Evolutionary conservation across 2,797 vertebrate species (phyloP).

Genomic region (Micrastur ruficollis): DNA sequence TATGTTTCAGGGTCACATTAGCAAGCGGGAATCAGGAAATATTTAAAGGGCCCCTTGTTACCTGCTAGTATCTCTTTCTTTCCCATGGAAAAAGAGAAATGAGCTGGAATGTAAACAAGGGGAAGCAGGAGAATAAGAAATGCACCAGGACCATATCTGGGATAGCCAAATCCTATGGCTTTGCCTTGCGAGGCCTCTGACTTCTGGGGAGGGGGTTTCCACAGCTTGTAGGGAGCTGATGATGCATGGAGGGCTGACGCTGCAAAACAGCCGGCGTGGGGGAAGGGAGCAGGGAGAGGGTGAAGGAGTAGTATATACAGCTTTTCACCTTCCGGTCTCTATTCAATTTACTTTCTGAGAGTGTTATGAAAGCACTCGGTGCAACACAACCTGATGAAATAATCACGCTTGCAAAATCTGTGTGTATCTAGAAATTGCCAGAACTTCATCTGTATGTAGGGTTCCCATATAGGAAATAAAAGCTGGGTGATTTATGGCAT

Average conservation of each 20-base stretch:
- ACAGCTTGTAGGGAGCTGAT: conserved; percentile 46
- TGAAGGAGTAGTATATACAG: background rate
- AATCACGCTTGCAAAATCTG: conserved; percentile 53
- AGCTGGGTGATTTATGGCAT: conserved; percentile 66
- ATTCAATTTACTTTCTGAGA: background rate
- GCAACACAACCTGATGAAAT: conserved; percentile 48
- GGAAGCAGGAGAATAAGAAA: conserved; percentile 1
- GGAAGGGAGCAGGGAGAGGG: background rate
- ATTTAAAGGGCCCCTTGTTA: conserved; percentile 31
- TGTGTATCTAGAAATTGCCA: conserved; percentile 9
- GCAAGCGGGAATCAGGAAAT: background rate
- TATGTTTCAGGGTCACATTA: background rate
- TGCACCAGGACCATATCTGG: conserved; percentile 12
- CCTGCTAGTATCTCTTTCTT: conserved; percentile 35
- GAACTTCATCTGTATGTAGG: conserved; percentile 40
- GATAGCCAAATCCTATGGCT: conserved; percentile 48
- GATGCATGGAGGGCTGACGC: conserved; percentile 62
- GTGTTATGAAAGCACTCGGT: conserved; percentile 28
- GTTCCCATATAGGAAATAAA: conserved; percentile 59
- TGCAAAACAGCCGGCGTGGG: conserved; percentile 1
- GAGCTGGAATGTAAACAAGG: conserved; percentile 33
- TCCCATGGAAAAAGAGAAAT: conserved; percentile 47
- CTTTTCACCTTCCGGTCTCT: conserved; percentile 36
- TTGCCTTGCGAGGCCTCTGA: background rate
- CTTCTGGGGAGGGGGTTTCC: conserved; percentile 62